phyloP scores from a whole-genome alignment of 2,888 invertebrate species.

The Acrocera orbiculus region DNA sequence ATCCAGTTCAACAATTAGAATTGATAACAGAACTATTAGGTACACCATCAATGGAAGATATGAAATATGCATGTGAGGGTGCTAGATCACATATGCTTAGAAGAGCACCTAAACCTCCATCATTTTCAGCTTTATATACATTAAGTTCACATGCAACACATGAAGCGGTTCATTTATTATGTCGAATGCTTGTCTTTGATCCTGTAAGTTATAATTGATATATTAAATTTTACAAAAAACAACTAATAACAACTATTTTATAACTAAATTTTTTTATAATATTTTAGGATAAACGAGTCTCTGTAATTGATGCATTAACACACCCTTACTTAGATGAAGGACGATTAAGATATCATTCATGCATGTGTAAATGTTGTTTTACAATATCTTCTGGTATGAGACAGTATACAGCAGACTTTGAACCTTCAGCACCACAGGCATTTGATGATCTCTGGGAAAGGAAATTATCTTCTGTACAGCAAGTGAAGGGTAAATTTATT shows the following conservation, averaged over 20 bases:
- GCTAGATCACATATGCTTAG: conserved; percentile 82
- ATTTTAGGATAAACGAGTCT: conserved; percentile 74
- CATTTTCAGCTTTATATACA: conserved; percentile 77
- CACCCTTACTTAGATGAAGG: conserved; percentile 98
- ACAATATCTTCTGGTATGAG: conserved; percentile 57
- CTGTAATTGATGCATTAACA: conserved; percentile 84
- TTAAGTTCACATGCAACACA: conserved; percentile 87
- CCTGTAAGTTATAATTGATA: conserved; percentile 47
- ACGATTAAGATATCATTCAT: conserved; percentile 94
- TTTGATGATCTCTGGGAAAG: conserved; percentile 97
- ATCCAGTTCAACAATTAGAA: conserved; percentile 94
- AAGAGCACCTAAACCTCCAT: conserved; percentile 73
- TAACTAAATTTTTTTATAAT: conserved; percentile 2
- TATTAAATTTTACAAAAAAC: neutral
- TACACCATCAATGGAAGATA: conserved; percentile 87
- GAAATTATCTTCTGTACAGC: conserved; percentile 79
- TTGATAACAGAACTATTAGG: conserved; percentile 93
- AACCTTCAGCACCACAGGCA: conserved; percentile 73
- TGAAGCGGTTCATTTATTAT: conserved; percentile 92
- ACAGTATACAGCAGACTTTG: conserved; percentile 86
- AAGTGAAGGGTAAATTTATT: conserved; percentile 68
- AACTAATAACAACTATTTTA: neutral
- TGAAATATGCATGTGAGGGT: conserved; percentile 93
- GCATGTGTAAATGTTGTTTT: conserved; percentile 99
- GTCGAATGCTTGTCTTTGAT: conserved; percentile 96